phyloP scores from a whole-genome alignment of 2,797 vertebrate species.

The Scolopax rusticola region DNA sequence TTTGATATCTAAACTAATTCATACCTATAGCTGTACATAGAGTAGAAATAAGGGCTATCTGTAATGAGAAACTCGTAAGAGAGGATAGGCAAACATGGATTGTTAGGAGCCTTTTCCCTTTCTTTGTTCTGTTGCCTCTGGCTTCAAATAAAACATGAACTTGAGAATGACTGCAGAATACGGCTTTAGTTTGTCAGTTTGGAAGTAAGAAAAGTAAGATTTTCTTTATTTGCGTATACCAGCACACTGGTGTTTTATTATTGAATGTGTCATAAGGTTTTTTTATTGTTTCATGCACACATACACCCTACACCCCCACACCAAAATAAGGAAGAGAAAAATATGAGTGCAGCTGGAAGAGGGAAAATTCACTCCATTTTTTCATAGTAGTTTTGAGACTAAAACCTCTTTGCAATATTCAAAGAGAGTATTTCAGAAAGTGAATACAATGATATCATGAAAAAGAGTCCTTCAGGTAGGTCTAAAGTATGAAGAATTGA shows the following conservation, averaged over 20 bases:
- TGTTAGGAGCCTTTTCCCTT: neutral
- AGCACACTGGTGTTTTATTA: neutral
- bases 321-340: neutral
- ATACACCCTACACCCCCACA: accelerated
- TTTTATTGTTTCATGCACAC: neutral
- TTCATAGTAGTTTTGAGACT: neutral
- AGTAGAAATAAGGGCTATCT: neutral
- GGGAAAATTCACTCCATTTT: neutral
- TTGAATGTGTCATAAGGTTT: neutral
- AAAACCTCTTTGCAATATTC: neutral
- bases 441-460: neutral
- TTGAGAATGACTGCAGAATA: neutral
- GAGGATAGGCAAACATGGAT: neutral
- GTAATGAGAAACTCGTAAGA: neutral
- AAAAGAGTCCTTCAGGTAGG: neutral
- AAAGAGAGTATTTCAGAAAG: neutral
- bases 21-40: neutral
- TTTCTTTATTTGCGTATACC: neutral
- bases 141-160: neutral
- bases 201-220: neutral
- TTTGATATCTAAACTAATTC: constrained; percentile 7
- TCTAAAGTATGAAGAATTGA: constrained; percentile 44
- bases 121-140: neutral
- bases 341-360: neutral
- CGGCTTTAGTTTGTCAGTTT: neutral